A percentile compares a stretch with the other conserved stretches of the same genome.
These are phyloP conservation scores for Sitophilus oryzae DNA, from an alignment of 1,140 invertebrate species.

Conservation along the genomic window DNA sequence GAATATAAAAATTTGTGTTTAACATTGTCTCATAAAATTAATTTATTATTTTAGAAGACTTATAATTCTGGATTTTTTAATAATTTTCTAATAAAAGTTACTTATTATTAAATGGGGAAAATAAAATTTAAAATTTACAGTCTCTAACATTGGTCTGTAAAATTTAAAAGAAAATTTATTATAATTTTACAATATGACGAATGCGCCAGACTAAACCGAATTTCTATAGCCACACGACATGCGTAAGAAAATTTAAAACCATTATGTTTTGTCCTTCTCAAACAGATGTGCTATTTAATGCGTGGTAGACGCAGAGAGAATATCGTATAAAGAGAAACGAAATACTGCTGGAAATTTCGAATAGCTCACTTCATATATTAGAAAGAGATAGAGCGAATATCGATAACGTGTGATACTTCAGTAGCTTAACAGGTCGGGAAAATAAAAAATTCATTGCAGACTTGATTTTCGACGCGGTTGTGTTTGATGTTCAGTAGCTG, in stretches of 20 bases:
- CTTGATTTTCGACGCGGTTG: constrained; percentile 18
- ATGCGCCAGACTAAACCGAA: not conserved
- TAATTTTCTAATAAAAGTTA: too few species aligned
- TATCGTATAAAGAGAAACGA: not conserved
- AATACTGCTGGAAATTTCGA: not conserved
- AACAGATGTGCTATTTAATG: not conserved
- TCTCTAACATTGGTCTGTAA: too few species aligned
- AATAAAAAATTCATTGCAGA: constrained; percentile 23
- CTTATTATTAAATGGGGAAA: too few species aligned
- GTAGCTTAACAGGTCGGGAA: not conserved
- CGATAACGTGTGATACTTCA: not conserved
- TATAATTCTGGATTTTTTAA: too few species aligned
- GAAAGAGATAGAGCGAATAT: not conserved
- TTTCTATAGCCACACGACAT: too few species aligned
- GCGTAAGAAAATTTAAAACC: too few species aligned
- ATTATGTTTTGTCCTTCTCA: not conserved
- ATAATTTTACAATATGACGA: not conserved
- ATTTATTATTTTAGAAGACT: too few species aligned
- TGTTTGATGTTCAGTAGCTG: constrained; percentile 14
- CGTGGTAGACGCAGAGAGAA: not conserved
- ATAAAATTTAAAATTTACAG: too few species aligned
- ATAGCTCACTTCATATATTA: not conserved
- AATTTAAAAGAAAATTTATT: too few species aligned
- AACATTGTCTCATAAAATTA: too few species aligned
- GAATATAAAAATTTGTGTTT: too few species aligned